Evolutionary conservation across 2,113 vertebrate genomes (phyloP).

Genomic region (Cariama cristata): DNA sequence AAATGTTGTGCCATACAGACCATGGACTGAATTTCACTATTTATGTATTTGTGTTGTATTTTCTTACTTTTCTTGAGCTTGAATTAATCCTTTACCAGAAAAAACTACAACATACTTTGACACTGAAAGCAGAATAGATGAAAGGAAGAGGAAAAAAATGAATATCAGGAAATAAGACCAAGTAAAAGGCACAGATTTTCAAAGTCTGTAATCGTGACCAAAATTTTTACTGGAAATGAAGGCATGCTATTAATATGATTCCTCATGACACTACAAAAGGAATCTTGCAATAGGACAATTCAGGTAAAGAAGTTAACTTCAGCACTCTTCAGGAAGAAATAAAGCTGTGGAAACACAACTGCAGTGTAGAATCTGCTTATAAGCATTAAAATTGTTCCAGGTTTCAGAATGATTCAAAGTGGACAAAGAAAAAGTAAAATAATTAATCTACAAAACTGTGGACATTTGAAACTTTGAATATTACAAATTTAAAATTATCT

Average conservation of each 20-base stretch:
- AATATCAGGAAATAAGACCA: slow-evolving; percentile 40
- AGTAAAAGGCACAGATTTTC: background rate
- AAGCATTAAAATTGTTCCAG: background rate
- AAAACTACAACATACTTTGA: slow-evolving; percentile 22
- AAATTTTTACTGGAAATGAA: slow-evolving; percentile 48
- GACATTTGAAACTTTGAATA: background rate
- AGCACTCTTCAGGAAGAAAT: background rate
- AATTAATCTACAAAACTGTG: background rate
- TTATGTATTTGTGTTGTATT: background rate
- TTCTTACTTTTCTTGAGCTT: slow-evolving; percentile 5
- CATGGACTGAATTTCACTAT: background rate
- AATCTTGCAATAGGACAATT: background rate
- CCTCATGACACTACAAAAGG: background rate
- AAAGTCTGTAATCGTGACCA: background rate
- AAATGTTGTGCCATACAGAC: background rate
- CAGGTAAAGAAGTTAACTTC: background rate
- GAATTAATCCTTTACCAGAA: slow-evolving; percentile 23
- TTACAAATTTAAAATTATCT: background rate
- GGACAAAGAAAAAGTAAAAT: background rate
- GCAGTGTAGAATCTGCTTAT: background rate
- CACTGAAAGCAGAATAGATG: slow-evolving; percentile 39
- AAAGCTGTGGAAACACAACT: background rate
- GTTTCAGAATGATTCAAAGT: background rate
- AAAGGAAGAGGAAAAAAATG: background rate
- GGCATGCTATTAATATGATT: background rate